Evolutionary conservation across 1,140 invertebrate species (phyloP).

Genomic region (Drosophila orena): DNA sequence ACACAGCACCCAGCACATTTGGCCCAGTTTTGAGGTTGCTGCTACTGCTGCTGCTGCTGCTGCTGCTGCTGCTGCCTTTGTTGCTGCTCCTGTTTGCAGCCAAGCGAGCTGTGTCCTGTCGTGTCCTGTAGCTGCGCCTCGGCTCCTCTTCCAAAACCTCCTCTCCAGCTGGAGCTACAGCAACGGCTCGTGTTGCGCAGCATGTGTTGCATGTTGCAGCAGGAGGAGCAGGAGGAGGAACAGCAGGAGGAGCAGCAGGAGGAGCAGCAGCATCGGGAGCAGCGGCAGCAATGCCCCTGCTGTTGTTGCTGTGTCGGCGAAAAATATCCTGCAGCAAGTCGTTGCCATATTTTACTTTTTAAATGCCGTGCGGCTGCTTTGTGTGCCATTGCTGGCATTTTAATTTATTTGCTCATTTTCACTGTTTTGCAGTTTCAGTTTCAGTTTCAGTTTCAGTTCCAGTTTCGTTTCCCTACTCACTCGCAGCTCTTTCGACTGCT

Average conservation of each 20-base stretch:
- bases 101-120: conserved; percentile 43
- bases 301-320: conserved; percentile 59
- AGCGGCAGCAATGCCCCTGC: conserved; percentile 13
- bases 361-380: conserved; percentile 69
- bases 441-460: conserved; percentile 23
- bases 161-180: conserved; percentile 48
- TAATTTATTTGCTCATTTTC: conserved; percentile 83
- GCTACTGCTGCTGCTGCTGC: conserved; percentile 14
- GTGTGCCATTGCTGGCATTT: conserved; percentile 55
- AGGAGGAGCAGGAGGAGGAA: conserved; percentile 20
- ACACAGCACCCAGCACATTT: conserved; percentile 18
- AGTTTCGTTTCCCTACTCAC: background rate
- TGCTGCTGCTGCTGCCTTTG: conserved; percentile 14
- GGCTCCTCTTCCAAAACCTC: conserved; percentile 38
- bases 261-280: conserved; percentile 9
- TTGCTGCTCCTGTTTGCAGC: conserved; percentile 26
- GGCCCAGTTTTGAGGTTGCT: conserved; percentile 62
- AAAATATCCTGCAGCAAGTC: conserved; percentile 77
- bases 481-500: conserved; percentile 7
- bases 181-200: conserved; percentile 71
- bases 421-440: conserved; percentile 62
- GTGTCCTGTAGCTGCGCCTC: conserved; percentile 33
- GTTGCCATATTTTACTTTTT: conserved; percentile 81
- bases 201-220: conserved; percentile 79
- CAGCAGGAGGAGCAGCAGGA: conserved; percentile 12